These are phyloP conservation scores for Halcyon badia DNA, from an alignment of 2,797 vertebrate species.

Conservation along the genomic window DNA sequence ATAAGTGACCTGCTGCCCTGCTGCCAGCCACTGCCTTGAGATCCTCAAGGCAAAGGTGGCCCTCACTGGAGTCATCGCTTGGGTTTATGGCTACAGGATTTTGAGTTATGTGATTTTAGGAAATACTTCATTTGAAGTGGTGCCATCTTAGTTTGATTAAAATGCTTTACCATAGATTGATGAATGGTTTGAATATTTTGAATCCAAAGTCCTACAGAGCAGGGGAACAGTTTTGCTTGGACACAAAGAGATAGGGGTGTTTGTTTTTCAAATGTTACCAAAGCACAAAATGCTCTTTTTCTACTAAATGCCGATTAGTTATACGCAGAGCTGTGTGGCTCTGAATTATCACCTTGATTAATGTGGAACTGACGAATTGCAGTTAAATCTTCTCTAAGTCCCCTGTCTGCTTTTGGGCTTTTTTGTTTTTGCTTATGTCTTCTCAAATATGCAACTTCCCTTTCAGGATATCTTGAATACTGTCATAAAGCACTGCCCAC, in stretches of 20 bases:
- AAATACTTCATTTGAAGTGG: neutral
- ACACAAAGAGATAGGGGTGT: accelerated
- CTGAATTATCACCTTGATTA: neutral
- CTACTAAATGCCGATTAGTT: accelerated
- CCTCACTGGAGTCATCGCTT: neutral
- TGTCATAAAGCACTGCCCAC: constrained; percentile 91
- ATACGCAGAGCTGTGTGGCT: too few relatives aligned
- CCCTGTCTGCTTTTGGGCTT: neutral
- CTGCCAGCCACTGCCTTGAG: neutral
- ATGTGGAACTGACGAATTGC: neutral
- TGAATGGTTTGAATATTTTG: neutral
- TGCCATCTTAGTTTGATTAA: neutral
- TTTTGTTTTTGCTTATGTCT: neutral
- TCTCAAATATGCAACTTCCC: neutral
- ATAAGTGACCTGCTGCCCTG: neutral
- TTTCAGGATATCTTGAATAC: constrained; percentile 93
- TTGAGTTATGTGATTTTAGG: neutral
- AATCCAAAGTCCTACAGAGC: neutral
- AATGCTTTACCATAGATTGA: neutral
- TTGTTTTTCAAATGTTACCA: neutral
- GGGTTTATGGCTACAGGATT: neutral
- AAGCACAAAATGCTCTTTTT: neutral
- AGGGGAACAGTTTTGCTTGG: neutral
- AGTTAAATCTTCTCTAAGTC: neutral
- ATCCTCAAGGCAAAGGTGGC: neutral